Conservation (phyloP, 2,797 vertebrate species). For the Octomys mimax region DNA sequence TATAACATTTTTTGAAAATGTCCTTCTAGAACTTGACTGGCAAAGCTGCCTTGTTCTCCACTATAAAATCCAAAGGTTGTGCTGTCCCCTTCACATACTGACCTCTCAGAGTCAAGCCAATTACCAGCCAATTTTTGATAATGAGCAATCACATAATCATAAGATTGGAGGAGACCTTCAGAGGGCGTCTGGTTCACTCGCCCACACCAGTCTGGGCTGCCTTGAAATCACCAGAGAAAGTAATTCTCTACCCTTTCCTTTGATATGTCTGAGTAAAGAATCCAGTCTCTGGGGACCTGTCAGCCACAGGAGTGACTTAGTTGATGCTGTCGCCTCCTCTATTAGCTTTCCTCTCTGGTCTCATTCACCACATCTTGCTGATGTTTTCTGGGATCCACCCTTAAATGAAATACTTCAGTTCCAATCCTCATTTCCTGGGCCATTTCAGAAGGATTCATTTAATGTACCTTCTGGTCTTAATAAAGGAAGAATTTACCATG, state of each 20-base stretch:
- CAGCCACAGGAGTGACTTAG: neutral
- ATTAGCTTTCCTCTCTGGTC: neutral
- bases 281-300: neutral
- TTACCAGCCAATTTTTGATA: constrained; percentile 82
- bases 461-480: constrained; percentile 10
- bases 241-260: constrained; percentile 36
- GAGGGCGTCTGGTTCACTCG: constrained; percentile 42
- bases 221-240: constrained; percentile 44
- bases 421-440: neutral
- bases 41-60: constrained; percentile 65
- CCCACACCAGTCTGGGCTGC: neutral
- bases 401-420: neutral
- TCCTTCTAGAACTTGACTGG: constrained; percentile 61
- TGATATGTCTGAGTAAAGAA: constrained; percentile 22
- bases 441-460: neutral
- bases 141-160: constrained; percentile 83
- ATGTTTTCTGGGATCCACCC: neutral
- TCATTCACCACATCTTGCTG: neutral
- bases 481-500: neutral
- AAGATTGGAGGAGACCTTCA: constrained; percentile 79
- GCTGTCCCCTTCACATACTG: constrained; percentile 66
- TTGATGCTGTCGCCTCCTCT: neutral
- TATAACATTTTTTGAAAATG: constrained; percentile 21
- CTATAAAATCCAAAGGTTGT: constrained; percentile 69
- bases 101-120: constrained; percentile 79